These are phyloP conservation scores for Drosophila varians DNA, from an alignment of 1,140 invertebrate genomes.

Conservation along the genomic window DNA sequence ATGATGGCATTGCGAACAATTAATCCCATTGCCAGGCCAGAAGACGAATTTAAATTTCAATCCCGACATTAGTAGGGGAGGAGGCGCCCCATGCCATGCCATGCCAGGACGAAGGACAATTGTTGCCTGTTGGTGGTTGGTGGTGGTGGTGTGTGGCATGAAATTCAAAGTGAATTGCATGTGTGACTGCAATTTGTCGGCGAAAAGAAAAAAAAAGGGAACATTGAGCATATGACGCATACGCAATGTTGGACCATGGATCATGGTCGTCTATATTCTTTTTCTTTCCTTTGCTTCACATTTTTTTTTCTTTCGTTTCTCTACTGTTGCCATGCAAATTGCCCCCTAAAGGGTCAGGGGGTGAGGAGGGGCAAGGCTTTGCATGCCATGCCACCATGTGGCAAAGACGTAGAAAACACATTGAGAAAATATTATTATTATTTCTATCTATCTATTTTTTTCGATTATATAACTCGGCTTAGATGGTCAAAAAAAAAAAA, in stretches of 20 bases:
- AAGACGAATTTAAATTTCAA: constrained; percentile 30
- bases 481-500: not conserved
- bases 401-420: not conserved
- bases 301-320: too few relatives aligned
- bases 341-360: constrained; percentile 10
- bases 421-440: not conserved
- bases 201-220: constrained; percentile 14
- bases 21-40: constrained; percentile 4
- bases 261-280: constrained; percentile 29
- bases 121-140: constrained; percentile 20
- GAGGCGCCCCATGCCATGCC: too few relatives aligned
- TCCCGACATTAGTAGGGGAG: not conserved
- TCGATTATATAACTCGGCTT: not conserved
- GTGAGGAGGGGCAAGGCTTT: constrained; percentile 3
- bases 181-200: constrained; percentile 52
- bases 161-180: constrained; percentile 32
- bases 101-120: constrained; percentile 43
- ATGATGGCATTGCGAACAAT: not conserved
- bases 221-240: constrained; percentile 53
- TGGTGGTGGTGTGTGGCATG: too few relatives aligned
- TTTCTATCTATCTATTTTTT: too few relatives aligned
- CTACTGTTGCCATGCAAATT: constrained; percentile 55
- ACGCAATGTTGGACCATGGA: constrained; percentile 56
- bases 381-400: constrained; percentile 35
- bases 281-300: not conserved